Evolutionary conservation across 2,888 invertebrate genomes (phyloP), one percentile per base, ranked within the genome.

Genomic region (Hermodice carunculata): DNA sequence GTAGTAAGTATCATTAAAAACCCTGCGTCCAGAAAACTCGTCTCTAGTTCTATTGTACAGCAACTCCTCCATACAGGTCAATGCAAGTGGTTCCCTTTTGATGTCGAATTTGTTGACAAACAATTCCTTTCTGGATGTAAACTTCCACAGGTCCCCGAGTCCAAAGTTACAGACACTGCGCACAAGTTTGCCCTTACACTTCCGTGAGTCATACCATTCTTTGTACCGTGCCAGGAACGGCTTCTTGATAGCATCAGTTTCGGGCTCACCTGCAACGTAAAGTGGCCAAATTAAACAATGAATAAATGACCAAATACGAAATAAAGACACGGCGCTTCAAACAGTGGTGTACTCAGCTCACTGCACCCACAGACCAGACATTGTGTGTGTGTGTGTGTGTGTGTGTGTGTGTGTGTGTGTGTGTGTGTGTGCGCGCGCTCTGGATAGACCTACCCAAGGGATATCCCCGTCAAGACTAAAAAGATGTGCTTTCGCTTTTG

Each of bases 71-170:
- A 53, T 26, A n/a, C 53, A 53, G 22, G 34, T 32, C 22, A 53
- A 26, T 4, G 53, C 53, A 11, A 53, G 19, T 1, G 53, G 53
- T 3, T 53, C 34, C 26, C 37, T 37, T 17, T 34, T 37, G n/a
- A 53, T 11, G 32, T 34, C 14, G 37, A 34, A 53, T 31, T 53
- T 53, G 53, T 53, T 53, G 37, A 53, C 53, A 34, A 53, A 53
- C 37, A 53, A 29, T 32, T 53, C 34, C 6, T 26, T 32, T 2
- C 34, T 31, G 37, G 32, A 24, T 22, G 19, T 37, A 3, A 53
- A 37, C 22, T 19, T 37, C 1, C 34, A 37, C 32, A 53, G 53
- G 53, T 53, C 32, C 34, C 24, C 1, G 1, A 53, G 6, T 26
- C 37, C 37, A 26, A 22, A 22, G 6, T 37, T 53, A 24, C 53